Evolutionary conservation across 1,140 invertebrate species (phyloP).

Genomic region (Doryteuthis pealeii): DNA sequence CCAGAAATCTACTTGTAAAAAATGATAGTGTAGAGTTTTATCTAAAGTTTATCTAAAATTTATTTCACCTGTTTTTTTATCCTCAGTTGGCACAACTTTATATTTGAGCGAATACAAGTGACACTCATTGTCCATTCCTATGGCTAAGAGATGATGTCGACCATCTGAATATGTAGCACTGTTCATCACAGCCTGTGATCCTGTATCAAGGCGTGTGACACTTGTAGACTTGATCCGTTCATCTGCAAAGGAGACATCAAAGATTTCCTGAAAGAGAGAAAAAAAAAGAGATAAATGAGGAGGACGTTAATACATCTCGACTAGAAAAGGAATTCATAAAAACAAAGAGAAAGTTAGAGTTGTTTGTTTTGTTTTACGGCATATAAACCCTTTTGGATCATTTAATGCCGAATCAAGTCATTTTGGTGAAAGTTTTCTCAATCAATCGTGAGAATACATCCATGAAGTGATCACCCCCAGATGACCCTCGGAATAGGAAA

Average conservation of each 20-base stretch:
- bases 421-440: too few species aligned
- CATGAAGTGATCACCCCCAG: too few species aligned
- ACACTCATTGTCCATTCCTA: constrained; percentile 88
- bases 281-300: too few species aligned
- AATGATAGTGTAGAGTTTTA: too few species aligned
- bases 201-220: constrained; percentile 84
- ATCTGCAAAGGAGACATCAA: constrained; percentile 83
- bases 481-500: too few species aligned
- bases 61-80: constrained; percentile 19
- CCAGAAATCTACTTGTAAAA: too few species aligned
- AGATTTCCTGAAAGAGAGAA: constrained; percentile 76
- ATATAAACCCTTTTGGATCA: too few species aligned
- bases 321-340: constrained; percentile 18
- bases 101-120: constrained; percentile 82
- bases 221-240: constrained; percentile 79
- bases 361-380: too few species aligned
- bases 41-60: too few species aligned
- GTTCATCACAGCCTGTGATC: constrained; percentile 88
- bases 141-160: constrained; percentile 76
- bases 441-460: too few species aligned
- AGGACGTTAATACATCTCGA: constrained; percentile 26
- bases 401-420: too few species aligned
- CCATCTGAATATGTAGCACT: constrained; percentile 70
- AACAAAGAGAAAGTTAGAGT: constrained; percentile 1
- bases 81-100: constrained; percentile 63